Base-by-base conservation (phyloP, 92 coral and sea anemone species). In the Nematostella vectensis region DNA sequence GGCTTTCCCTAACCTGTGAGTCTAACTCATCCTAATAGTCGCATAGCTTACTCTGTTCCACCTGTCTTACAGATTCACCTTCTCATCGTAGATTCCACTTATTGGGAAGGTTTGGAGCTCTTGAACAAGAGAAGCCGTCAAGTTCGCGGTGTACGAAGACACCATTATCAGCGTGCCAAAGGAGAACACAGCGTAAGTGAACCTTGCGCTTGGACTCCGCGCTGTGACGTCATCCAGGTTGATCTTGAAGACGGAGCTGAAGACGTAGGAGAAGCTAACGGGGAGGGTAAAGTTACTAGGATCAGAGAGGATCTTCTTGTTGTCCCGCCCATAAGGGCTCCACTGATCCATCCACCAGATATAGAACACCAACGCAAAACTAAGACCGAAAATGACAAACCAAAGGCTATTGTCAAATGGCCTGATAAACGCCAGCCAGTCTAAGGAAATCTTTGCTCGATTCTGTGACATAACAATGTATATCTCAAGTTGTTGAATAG, bases 161-260 rank as follows among this genome's bases (percentile, higher is more conserved):
- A 45, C 23, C 4, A 45, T 9, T 4, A 45, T 45, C 9, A 45
- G 51, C 4, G 51, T 45, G 9, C 11, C 51, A 45, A 45, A 45
- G 12, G 51, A 45, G 23, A 45, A 45, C 51, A 45, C 51, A 22
- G 51, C 51, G 21, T 45, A 45, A 4, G 51, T 45, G 4, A 45
- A 6, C 12, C 51, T 11, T 9, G 51, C 51, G 23, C 51, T 45
- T 45, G 51, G 51, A 19, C 51, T 45, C 18, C 21, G 9, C 4
- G 51, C 51, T 17, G 51, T 45, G 12, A 45, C 23, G 23, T 45
- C 51, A 19, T 45, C 51, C 9, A 45, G 51, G 23, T 4, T 4
- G 18, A 45, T 45, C 23, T 45, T 45, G 21, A 45, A 45, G 17
- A 45, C 11, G 4, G 51, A 45, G 51, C 51, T 45, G 18, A 11